These are phyloP conservation scores for Pitta sordida DNA, from an alignment of 2,113 vertebrate genomes.

Conservation along the genomic window DNA sequence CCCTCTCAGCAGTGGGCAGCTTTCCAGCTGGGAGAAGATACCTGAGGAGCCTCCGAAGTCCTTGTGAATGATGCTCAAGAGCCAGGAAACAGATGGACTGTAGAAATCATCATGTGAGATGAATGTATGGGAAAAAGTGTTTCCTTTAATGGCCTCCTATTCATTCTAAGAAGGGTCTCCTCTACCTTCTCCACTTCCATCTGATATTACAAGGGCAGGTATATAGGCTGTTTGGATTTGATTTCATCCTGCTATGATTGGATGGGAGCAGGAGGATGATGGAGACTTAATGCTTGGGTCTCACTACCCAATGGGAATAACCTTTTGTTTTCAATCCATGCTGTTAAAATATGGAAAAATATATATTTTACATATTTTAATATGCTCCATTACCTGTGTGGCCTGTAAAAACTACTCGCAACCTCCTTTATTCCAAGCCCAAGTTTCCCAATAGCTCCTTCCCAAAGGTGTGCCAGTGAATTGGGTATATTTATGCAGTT, in stretches of 20 bases:
- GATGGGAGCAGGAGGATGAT: slow-evolving; percentile 7
- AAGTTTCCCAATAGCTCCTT: slow-evolving; percentile 15
- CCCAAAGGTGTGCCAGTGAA: slow-evolving; percentile 42
- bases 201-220: background rate
- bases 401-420: slow-evolving; percentile 43
- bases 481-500: slow-evolving; percentile 58
- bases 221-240: background rate
- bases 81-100: slow-evolving; percentile 18
- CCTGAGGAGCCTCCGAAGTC: background rate
- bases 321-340: slow-evolving; percentile 36
- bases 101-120: slow-evolving; percentile 47
- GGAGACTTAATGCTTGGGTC: slow-evolving; percentile 24
- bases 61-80: slow-evolving; percentile 29
- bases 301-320: slow-evolving; percentile 41
- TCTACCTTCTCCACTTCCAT: background rate
- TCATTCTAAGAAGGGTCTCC: slow-evolving; percentile 40
- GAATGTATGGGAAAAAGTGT: slow-evolving; percentile 44
- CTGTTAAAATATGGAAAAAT: slow-evolving; percentile 53
- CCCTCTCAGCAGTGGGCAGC: slow-evolving; percentile 9
- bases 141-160: slow-evolving; percentile 45
- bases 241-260: background rate
- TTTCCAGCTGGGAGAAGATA: slow-evolving; percentile 30
- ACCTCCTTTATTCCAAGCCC: slow-evolving; percentile 44
- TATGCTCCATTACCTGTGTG: slow-evolving; percentile 50
- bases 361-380: slow-evolving; percentile 47